Evolutionary conservation across 1,140 invertebrate genomes (phyloP), one percentile per base, ranked within the genome.

Genomic region (Meloidogyne chitwoodi): DNA sequence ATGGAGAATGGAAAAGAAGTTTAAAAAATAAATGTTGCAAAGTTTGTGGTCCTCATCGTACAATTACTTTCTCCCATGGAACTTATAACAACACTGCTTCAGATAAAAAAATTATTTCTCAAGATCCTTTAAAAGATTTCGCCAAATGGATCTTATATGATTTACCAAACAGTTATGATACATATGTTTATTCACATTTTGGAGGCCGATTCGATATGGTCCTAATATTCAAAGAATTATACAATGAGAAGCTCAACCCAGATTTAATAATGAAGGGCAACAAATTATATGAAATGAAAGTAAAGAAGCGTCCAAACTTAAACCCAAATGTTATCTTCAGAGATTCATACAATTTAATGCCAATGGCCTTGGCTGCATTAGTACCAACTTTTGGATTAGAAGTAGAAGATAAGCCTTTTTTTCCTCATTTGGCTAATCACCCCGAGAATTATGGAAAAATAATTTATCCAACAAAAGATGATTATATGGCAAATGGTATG

Each of bases 141-240:
- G 11, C 44, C 0, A 5, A 29, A 24, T 68, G 67, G 67, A 22
- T 68, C 1, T 24, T 68, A 6, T 34, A 68, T 3, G 66, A 2
- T 6, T 26, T 68, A 10, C 34, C 34, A 10, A 11, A n/a, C 22
- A 34, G 10, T 6, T 68, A 66, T 68, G 19, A 31, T 0, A 68
- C 27, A 11, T n/a, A 22, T 26, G 24, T 29, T 11, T 68, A 41
- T 14, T 34, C 67, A 29, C 67, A 68, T 68, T 68, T 68, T 14
- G 67, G 67, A 1, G 67, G 67, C 10, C 67, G 67, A 10, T 68
- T 68, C 14, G 67, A 68, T 44, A 68, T 41, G n/a, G 26, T 68
- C 8, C 38, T 68, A 22, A 22, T 68, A 11, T 68, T 68, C 27
- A 22, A 44, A 0, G 8, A 68, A 31, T 68, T 68, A 11, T 68